phyloP scores from a whole-genome alignment of 2,888 invertebrate genomes.

The Strigamia transsilvanica region DNA sequence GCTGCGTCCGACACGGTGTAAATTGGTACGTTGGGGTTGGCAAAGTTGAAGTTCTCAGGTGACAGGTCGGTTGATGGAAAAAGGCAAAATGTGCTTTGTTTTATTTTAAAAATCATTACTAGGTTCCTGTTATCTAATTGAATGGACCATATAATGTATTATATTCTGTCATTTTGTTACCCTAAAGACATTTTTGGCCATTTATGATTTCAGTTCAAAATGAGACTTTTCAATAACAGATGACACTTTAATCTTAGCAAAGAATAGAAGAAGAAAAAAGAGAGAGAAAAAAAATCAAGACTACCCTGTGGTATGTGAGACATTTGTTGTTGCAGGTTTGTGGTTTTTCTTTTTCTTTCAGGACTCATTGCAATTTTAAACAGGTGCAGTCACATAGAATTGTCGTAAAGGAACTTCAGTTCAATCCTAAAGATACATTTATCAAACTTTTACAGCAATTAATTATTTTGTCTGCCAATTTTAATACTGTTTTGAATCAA shows the following conservation, averaged over 20 bases:
- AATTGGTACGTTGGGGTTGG: background rate
- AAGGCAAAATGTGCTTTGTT: background rate
- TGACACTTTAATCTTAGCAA: background rate
- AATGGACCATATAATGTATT: background rate
- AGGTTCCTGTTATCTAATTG: background rate
- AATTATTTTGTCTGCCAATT: slow-evolving; percentile 20
- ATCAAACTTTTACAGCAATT: slow-evolving; percentile 39
- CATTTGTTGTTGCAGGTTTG: background rate
- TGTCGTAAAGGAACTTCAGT: background rate
- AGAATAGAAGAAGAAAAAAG: background rate
- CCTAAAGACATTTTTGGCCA: background rate
- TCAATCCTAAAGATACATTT: background rate
- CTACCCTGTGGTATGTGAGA: too few relatives aligned
- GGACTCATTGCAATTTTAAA: background rate
- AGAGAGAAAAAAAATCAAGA: background rate
- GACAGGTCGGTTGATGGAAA: slow-evolving; percentile 31
- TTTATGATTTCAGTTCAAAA: background rate
- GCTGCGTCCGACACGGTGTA: slow-evolving; percentile 33
- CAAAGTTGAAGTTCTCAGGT: slow-evolving; percentile 12
- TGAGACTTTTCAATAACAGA: background rate
- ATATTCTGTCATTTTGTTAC: background rate
- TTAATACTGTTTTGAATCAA: background rate
- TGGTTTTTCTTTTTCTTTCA: background rate
- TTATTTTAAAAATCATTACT: background rate
- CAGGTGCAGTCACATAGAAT: slow-evolving; percentile 24